Percentiles rank a stretch among this genome's conserved stretches.
Conservation (phyloP, 2,797 vertebrate genomes). For the Masticophis lateralis region DNA sequence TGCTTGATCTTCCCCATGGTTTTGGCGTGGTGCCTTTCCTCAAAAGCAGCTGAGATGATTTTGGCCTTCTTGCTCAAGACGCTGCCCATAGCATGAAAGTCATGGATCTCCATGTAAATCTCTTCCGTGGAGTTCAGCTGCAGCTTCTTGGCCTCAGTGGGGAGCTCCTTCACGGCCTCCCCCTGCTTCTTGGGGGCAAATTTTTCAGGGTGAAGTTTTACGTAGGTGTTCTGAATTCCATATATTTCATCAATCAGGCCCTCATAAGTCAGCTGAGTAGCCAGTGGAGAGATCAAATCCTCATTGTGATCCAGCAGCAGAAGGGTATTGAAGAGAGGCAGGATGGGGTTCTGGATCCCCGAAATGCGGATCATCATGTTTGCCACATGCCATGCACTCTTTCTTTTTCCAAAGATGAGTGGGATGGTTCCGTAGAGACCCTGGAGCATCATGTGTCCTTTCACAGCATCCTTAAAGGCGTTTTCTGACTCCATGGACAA, state of each 20-base stretch:
- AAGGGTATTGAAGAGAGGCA: conserved; percentile 94
- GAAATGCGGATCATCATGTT: conserved; percentile 99
- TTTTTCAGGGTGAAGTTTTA: conserved; percentile 96
- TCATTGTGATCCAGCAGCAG: conserved; percentile 92
- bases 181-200: conserved; percentile 94
- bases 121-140: conserved; percentile 97
- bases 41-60: conserved; percentile 96
- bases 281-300: conserved; percentile 89
- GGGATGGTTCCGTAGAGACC: conserved; percentile 96
- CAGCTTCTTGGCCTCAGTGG: conserved; percentile 93
- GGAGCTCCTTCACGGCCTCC: conserved; percentile 90
- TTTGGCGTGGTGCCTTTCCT: conserved; percentile 95
- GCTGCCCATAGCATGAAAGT: conserved; percentile 94
- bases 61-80: conserved; percentile 98
- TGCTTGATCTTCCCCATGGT: conserved; percentile 98
- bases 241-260: conserved; percentile 97
- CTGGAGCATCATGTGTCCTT: conserved; percentile 95
- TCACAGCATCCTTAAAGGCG: conserved; percentile 85
- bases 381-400: conserved; percentile 94
- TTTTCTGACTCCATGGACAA: conserved; percentile 97
- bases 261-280: conserved; percentile 95
- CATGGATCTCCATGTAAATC: conserved; percentile 92
- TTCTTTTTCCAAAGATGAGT: conserved; percentile 96
- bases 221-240: conserved; percentile 92
- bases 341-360: conserved; percentile 89